phyloP scores from a whole-genome alignment of 2,888 invertebrate species.

The Tridacna crocea region DNA sequence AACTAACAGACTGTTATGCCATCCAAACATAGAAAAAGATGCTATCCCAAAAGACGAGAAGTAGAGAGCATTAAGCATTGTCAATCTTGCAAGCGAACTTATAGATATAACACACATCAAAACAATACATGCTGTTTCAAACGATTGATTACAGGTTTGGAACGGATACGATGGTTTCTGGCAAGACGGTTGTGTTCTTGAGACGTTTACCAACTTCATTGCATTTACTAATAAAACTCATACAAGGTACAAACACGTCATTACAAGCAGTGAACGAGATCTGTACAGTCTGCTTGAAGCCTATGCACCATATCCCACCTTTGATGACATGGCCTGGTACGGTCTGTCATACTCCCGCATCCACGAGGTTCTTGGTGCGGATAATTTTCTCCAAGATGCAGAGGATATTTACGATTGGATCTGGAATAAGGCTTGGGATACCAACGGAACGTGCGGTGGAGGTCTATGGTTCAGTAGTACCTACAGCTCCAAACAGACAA shows the following conservation, averaged over 20 bases:
- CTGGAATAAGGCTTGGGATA: slow-evolving; percentile 71
- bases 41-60: too few relatives aligned
- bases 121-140: too few relatives aligned
- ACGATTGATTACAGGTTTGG: slow-evolving; percentile 65
- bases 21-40: too few relatives aligned
- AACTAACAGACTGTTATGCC: too few relatives aligned
- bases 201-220: slow-evolving; percentile 67
- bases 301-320: slow-evolving; percentile 70
- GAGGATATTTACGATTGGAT: slow-evolving; percentile 66
- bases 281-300: slow-evolving; percentile 67
- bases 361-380: slow-evolving; percentile 58
- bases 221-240: slow-evolving; percentile 63
- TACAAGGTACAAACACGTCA: slow-evolving; percentile 59
- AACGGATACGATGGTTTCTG: slow-evolving; percentile 74
- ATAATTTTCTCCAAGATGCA: slow-evolving; percentile 60
- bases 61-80: too few relatives aligned
- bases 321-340: slow-evolving; percentile 74
- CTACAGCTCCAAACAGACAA: slow-evolving; percentile 64
- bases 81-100: too few relatives aligned
- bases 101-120: too few relatives aligned
- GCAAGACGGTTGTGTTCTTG: slow-evolving; percentile 71
- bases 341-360: slow-evolving; percentile 65
- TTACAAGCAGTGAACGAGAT: slow-evolving; percentile 53
- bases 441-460: slow-evolving; percentile 57
- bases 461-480: slow-evolving; percentile 70